A percentile compares a stretch with the other conserved stretches of the same genome.
phyloP scores from a whole-genome alignment of 2,113 vertebrate species.

The Ariopsis seemanni region DNA sequence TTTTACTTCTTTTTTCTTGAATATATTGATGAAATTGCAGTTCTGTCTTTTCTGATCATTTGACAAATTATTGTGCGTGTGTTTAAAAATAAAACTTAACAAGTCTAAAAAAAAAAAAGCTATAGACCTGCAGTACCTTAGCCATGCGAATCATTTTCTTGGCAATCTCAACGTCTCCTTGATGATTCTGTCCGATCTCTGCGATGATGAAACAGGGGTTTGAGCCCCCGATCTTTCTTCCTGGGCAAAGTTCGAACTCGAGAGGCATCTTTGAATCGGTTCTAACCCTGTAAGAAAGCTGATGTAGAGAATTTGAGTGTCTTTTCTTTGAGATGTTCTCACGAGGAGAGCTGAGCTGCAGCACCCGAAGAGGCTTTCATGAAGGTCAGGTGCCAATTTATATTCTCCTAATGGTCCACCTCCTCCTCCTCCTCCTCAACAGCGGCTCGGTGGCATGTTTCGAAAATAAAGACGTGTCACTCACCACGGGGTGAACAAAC shows the following conservation, averaged over 20 bases:
- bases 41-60: not conserved
- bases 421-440: not conserved
- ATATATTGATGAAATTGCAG: not conserved
- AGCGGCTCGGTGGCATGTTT: not conserved
- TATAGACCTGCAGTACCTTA: conserved; percentile 1
- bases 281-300: not conserved
- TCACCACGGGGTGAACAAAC: not conserved
- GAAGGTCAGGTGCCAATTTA: conserved; percentile 27
- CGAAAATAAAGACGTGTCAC: not conserved
- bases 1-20: not conserved
- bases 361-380: not conserved
- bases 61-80: no score
- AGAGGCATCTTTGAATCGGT: conserved; percentile 70
- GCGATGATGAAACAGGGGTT: conserved; percentile 90
- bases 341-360: not conserved
- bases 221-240: conserved; percentile 79
- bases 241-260: conserved; percentile 84
- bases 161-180: conserved; percentile 85
- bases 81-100: not conserved
- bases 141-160: conserved; percentile 83
- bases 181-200: conserved; percentile 92
- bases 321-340: not conserved
- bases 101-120: no score
- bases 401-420: conserved; percentile 17
- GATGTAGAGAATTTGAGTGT: not conserved